These are phyloP conservation scores for Pteronotus mesoamericanus DNA, from an alignment of 2,797 vertebrate species.

Conservation along the genomic window DNA sequence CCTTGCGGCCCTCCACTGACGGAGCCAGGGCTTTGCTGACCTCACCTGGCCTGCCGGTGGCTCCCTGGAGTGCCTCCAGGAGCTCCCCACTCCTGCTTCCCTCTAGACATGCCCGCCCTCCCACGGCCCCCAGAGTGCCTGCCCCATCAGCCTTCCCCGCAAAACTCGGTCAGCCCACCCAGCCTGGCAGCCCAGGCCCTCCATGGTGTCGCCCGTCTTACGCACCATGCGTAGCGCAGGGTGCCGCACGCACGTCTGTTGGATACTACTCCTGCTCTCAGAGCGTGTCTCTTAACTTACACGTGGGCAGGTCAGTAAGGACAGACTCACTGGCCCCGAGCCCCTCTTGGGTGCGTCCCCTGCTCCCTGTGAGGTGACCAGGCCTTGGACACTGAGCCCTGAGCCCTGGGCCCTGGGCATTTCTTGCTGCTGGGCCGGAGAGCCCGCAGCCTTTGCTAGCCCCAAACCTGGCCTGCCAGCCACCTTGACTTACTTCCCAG, in stretches of 20 bases:
- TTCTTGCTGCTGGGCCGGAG: not conserved
- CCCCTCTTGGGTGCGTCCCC: not conserved
- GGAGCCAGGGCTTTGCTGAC: not conserved
- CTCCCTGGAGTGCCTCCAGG: not conserved
- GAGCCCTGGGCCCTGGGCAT: not conserved
- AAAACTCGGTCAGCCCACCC: not conserved
- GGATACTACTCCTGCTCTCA: not conserved
- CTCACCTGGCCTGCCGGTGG: not conserved
- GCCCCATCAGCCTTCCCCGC: not conserved
- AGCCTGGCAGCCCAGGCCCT: not conserved
- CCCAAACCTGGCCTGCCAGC: not conserved
- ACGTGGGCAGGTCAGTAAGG: not conserved
- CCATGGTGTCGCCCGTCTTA: not conserved
- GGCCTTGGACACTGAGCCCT: not conserved
- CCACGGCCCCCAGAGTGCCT: not conserved
- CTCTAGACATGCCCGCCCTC: not conserved
- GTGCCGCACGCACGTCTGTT: too few species aligned
- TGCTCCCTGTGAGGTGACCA: not conserved
- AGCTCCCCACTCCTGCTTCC: not conserved
- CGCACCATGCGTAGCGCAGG: rapidly evolving
- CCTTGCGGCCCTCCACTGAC: not conserved
- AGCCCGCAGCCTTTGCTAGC: not conserved
- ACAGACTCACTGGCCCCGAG: not conserved
- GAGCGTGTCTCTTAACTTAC: not conserved
- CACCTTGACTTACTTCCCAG: not conserved